Percentiles rank a stretch among this genome's conserved stretches.
phyloP scores from a whole-genome alignment of 1,140 invertebrate genomes.

The Formica exsecta region DNA sequence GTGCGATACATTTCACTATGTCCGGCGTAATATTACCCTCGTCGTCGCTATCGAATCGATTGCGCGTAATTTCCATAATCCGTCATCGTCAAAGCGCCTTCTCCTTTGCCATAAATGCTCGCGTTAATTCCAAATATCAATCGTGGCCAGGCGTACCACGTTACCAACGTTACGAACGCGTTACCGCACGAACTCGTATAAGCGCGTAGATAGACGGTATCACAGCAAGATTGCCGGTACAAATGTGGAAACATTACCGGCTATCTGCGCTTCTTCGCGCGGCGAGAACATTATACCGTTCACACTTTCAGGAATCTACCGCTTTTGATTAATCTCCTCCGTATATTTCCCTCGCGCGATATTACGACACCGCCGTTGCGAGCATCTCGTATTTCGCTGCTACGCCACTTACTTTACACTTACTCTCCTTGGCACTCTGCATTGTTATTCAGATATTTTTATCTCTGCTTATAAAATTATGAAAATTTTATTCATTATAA shows the following conservation, averaged over 20 bases:
- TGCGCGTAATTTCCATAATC: constrained; percentile 55
- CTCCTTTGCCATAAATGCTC: constrained; percentile 43
- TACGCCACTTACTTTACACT: constrained; percentile 15
- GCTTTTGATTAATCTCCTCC: constrained; percentile 52
- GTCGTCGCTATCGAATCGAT: constrained; percentile 57
- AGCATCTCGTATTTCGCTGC: constrained; percentile 32
- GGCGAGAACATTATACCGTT: constrained; percentile 39
- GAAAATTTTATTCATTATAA: neutral
- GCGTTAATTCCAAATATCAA: constrained; percentile 60
- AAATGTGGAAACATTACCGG: constrained; percentile 56
- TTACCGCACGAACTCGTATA: constrained; percentile 4
- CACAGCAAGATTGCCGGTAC: constrained; percentile 42
- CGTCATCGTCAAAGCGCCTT: constrained; percentile 56
- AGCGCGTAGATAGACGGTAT: neutral
- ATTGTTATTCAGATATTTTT: constrained; percentile 26
- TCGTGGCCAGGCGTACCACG: constrained; percentile 11
- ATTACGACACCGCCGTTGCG: constrained; percentile 41
- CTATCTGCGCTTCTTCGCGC: constrained; percentile 45
- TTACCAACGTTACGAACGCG: neutral
- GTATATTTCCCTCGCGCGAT: constrained; percentile 27
- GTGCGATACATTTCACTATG: constrained; percentile 60
- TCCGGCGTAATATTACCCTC: constrained; percentile 50
- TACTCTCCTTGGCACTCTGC: neutral
- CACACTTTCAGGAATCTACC: constrained; percentile 46
- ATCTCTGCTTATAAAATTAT: neutral